Evolutionary conservation across 2,797 vertebrate species (phyloP), one percentile per base, ranked within the genome.

Genomic region (Melopsittacus undulatus): DNA sequence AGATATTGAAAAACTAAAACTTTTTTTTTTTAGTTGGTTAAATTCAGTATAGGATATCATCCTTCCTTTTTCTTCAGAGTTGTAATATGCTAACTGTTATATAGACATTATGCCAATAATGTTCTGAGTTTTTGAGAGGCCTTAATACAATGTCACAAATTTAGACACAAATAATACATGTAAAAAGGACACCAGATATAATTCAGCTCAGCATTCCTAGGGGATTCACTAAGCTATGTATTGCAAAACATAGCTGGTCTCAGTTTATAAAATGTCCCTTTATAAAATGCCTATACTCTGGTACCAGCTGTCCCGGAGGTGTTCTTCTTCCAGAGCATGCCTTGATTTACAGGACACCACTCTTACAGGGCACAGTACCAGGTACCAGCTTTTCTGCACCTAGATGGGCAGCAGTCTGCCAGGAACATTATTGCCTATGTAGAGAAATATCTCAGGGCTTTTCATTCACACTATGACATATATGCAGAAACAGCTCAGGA

Each of bases 321-420:
- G 11, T 13, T 73, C 27, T 61, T 83, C 66, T 84, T 40, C 22
- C 43, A 73, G 54, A 52, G 3, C 2, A 1, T n/a, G 19, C 10
- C 36, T 85, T 52, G 4, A 15, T 76, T 63, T 46, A 45, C 32
- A 45, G 2, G 7, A 10, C 3, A 4, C 6, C 1, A 1, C 3
- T 6, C 4, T 79, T 34, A 14, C 1, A 4, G 11, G 29, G 23
- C 24, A 62, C 30, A 38, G 16, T 5, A 0, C 38, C 9, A 61
- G 38, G 13, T 46, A 11, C 21, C n/a, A 40, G 10, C 7, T 79
- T 64, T 40, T 72, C 17, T 73, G 54, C 3, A 30, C 16, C 17
- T 45, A n/a, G 20, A 9, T 4, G 2, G 29, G 29, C 17, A 68
- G 29, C 27, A 68, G 34, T 15, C 9, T 43, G 4, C 24, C 36